Conservation (phyloP, 2,113 vertebrate species). For the Phasianus colchicus region DNA sequence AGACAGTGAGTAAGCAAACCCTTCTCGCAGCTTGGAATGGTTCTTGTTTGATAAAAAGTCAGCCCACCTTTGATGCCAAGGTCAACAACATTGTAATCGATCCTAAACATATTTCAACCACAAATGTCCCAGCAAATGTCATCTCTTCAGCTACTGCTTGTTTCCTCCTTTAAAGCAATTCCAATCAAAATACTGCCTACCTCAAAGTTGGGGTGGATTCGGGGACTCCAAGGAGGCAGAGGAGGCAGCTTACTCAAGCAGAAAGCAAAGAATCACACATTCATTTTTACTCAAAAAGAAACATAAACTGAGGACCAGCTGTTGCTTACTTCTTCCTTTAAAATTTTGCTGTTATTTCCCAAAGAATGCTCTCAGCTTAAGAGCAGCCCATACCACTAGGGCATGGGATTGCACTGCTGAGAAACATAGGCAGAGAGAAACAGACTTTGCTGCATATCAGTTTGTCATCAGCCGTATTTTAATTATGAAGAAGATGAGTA, state of each 20-base stretch:
- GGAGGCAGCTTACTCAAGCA: not conserved
- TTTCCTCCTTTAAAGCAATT: not conserved
- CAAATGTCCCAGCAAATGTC: not conserved
- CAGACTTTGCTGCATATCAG: not conserved
- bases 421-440: not conserved
- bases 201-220: not conserved
- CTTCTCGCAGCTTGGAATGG: not conserved
- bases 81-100: not conserved
- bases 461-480: conserved; percentile 13
- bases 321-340: not conserved
- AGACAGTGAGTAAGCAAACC: not conserved
- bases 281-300: not conserved
- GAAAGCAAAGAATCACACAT: not conserved
- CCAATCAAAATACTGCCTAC: not conserved
- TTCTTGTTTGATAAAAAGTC: not conserved
- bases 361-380: not conserved
- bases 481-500: conserved; percentile 30
- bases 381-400: not conserved
- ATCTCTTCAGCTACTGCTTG: not conserved
- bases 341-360: not conserved
- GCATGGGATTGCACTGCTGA: not conserved
- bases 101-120: not conserved
- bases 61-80: not conserved
- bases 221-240: not conserved
- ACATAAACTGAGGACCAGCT: not conserved